Evolutionary conservation across 1,140 invertebrate species (phyloP).

Genomic region (Drosophila sp.): DNA sequence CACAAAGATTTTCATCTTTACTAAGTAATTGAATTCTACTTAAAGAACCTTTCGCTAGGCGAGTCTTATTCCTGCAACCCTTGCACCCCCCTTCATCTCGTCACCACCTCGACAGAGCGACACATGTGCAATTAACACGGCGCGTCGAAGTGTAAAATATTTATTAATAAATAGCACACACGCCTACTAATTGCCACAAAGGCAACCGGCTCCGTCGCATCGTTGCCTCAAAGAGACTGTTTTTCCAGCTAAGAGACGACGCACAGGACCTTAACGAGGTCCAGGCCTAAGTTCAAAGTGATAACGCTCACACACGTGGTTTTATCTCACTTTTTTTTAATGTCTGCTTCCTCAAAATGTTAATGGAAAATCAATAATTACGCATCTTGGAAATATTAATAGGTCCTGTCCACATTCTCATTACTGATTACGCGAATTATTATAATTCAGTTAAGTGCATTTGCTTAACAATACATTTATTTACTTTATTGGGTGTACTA

Average conservation of each 20-base stretch:
- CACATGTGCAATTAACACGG: constrained; percentile 68
- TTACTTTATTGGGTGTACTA: too few relatives aligned
- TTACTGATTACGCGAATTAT: background rate
- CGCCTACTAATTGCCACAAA: constrained; percentile 79
- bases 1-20: constrained; percentile 24
- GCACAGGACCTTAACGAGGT: constrained; percentile 51
- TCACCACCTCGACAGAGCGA: constrained; percentile 8
- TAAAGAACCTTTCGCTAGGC: constrained; percentile 49
- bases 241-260: constrained; percentile 60
- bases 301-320: constrained; percentile 59
- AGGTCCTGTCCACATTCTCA: too few relatives aligned
- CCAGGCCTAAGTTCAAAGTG: constrained; percentile 78
- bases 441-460: background rate
- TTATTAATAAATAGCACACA: constrained; percentile 79
- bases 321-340: constrained; percentile 42
- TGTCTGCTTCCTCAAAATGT: constrained; percentile 68
- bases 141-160: constrained; percentile 80
- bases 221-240: constrained; percentile 66
- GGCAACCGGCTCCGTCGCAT: constrained; percentile 46
- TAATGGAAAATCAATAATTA: constrained; percentile 84
- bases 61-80: background rate
- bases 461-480: too few relatives aligned
- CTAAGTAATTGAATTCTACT: constrained; percentile 24
- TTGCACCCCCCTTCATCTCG: too few relatives aligned
- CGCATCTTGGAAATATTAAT: constrained; percentile 83